Evolutionary conservation across 2,113 vertebrate genomes (phyloP), one percentile per base, ranked within the genome.

Genomic region (Ancistrus triradiatus): DNA sequence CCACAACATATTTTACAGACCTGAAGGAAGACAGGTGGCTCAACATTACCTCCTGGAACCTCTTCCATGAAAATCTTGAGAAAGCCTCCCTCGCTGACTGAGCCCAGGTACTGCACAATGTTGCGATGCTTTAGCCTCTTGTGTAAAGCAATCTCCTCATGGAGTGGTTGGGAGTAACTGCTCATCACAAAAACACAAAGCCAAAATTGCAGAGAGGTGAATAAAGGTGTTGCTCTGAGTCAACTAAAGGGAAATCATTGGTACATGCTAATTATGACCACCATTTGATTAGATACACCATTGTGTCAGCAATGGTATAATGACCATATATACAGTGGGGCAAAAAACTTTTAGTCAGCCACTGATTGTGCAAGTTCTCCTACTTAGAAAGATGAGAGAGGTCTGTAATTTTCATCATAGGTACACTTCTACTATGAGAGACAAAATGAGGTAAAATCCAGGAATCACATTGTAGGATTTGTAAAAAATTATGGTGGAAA

Each of bases 41-140:
- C 2, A 13, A 2, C 27, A 24, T 60, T 77, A 95, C 94, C 94
- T 90, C 94, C 94, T 0, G 94, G 94, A 14, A 97, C 94, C 81
- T 95, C 92, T 76, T 97, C 94, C 94, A 95, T 97, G 81, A 97
- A 95, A 83, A 97, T 95, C 82, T 95, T 97, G 80, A 97, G 91
- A 82, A 91, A 97, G 18, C 91, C 90, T 0, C 77, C 90, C 74
- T 95, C 86, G 75, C 93, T 97, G 75, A 92, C 6, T 0, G 94
- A 97, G 55, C 93, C 94, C 77, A 97, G 81, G 65, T 97, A 97
- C 63, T 85, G 93, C 42, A 97, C 93, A 2, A 97, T 95, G 72
- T 97, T 97, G 76, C 89, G 85, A 84, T 97, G 94, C 66, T 88
- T 90, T 13, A 97, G 85, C 62, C 81, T 86, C 81, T 91, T 95